Evolutionary conservation across 2,888 invertebrate genomes (phyloP), one percentile per base, ranked within the genome.

Genomic region (Cacoxenus indagator): DNA sequence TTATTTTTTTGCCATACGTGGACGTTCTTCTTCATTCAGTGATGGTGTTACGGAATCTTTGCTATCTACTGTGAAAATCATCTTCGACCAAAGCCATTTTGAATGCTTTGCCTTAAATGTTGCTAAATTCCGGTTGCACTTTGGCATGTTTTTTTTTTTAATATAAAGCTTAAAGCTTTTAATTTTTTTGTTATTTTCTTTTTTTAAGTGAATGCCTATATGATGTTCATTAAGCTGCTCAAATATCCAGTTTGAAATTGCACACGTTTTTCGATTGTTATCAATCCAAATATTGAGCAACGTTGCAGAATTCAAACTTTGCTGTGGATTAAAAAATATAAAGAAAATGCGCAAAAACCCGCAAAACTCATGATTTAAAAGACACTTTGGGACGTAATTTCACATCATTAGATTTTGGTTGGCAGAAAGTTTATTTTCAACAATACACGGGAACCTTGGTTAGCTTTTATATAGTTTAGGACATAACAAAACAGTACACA

Each of bases 61-160:
- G 5, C 9, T 61, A 17, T 37, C 14, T 5, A 37, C 5, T 61
- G 61, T 61, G 61, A 26, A 19, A n/a, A n/a, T n/a, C 37, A 61
- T 61, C 22, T 61, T 61, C 29, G n/a, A n/a, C n/a, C n/a, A n/a
- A n/a, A n/a, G n/a, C n/a, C n/a, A n/a, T n/a, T n/a, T n/a, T n/a
- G n/a, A n/a, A n/a, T n/a, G n/a, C n/a, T n/a, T n/a, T n/a, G n/a
- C n/a, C n/a, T n/a, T n/a, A n/a, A n/a, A n/a, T n/a, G n/a, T n/a
- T n/a, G n/a, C n/a, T n/a, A n/a, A n/a, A n/a, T n/a, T n/a, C n/a
- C 61, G 31, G 37, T 9, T 61, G 61, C 61, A 37, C 61, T 61
- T 61, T 61, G 26, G 31, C 22, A 31, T 5, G 9, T 31, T 31
- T 31, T 5, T 8, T 8, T 31, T n/a, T n/a, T n/a, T n/a, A n/a